phyloP scores from a whole-genome alignment of 1,140 invertebrate genomes.

The Brachionus rubens region DNA sequence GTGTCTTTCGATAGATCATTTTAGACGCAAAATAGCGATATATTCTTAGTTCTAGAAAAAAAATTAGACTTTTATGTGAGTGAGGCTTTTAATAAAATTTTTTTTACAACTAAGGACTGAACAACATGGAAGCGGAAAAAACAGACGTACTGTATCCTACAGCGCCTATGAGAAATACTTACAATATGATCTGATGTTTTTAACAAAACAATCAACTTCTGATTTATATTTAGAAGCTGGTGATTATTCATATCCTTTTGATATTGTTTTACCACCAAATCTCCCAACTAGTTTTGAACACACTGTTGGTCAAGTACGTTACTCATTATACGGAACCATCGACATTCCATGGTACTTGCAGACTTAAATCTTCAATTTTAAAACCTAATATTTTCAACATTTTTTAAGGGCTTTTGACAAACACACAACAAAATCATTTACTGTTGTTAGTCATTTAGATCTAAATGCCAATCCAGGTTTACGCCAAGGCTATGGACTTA shows the following conservation, averaged over 20 bases:
- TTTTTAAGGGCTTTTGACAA: conserved; percentile 49
- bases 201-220: neutral
- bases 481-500: conserved; percentile 1
- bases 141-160: neutral
- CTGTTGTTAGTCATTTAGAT: conserved; percentile 54
- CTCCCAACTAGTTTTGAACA: conserved; percentile 62
- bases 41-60: no score
- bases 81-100: no score
- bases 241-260: conserved; percentile 61
- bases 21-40: no score
- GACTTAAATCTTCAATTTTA: no score
- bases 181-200: neutral
- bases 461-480: conserved; percentile 50
- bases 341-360: conserved; percentile 54
- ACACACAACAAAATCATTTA: conserved; percentile 53
- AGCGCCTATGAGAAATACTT: conserved; percentile 25
- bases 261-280: conserved; percentile 60
- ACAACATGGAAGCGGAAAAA: conserved; percentile 24
- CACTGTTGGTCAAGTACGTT: conserved; percentile 60
- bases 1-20: no score
- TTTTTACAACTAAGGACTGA: conserved; percentile 1
- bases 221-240: conserved; percentile 51
- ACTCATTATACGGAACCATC: conserved; percentile 59
- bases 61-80: neutral
- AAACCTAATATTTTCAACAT: neutral